Conservation (phyloP, 37 sponge, comb jelly and placozoan genomes). For the Aphrocallistes beatrix region DNA sequence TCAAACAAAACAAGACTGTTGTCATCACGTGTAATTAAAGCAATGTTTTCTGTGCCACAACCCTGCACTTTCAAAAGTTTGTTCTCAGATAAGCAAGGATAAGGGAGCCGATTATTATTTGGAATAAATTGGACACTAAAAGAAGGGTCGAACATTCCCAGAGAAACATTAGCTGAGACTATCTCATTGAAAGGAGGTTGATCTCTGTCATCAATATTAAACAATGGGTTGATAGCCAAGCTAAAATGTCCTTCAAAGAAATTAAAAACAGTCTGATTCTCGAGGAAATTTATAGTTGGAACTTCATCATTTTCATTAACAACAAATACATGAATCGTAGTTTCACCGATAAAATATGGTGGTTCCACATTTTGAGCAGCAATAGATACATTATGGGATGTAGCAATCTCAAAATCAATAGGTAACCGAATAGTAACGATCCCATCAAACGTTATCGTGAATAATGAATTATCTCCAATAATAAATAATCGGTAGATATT, state of each 20-base stretch:
- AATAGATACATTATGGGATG: constrained; percentile 20
- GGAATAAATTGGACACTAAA: background rate
- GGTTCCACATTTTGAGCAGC: constrained; percentile 25
- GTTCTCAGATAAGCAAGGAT: background rate
- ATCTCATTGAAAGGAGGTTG: constrained; percentile 27
- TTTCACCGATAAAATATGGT: constrained; percentile 24
- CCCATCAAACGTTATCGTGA: constrained; percentile 23
- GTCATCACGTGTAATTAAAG: background rate
- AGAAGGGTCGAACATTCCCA: background rate
- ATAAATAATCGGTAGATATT: constrained; percentile 4
- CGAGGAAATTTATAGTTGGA: constrained; percentile 32
- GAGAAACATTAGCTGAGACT: constrained; percentile 24
- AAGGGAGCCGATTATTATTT: background rate
- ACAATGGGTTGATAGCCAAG: constrained; percentile 25
- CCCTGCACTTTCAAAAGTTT: background rate
- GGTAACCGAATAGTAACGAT: constrained; percentile 18
- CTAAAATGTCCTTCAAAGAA: constrained; percentile 20
- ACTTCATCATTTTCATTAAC: constrained; percentile 54
- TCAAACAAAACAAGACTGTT: background rate
- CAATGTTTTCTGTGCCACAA: background rate
- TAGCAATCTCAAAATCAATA: constrained; percentile 45
- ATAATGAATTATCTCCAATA: background rate
- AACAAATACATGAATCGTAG: constrained; percentile 24
- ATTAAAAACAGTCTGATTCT: background rate
- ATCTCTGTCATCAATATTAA: constrained; percentile 41